Conservation (phyloP, 1,140 invertebrate species). For the Trichoplusia ni region DNA sequence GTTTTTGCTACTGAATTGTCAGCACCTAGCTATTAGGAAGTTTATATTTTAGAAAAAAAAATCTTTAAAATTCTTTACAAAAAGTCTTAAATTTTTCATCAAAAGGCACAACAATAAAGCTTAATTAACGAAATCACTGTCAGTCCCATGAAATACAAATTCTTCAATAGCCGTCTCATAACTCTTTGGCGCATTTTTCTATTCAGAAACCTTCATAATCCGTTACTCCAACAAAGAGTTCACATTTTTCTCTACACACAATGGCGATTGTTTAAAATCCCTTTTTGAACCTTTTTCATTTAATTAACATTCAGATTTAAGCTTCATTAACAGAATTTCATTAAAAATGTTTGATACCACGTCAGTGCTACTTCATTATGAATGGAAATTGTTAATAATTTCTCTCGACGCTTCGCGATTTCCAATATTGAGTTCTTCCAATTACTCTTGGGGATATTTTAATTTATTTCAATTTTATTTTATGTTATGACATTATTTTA, state of each 20-base stretch:
- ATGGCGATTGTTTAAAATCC: constrained; percentile 3
- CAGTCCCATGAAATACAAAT: not conserved
- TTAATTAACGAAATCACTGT: no score
- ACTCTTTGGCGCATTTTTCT: not conserved
- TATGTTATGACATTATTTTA: no score
- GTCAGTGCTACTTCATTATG: not conserved
- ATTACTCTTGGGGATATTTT: no score
- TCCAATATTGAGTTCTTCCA: no score
- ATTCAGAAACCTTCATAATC: constrained; percentile 5
- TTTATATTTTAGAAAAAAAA: no score
- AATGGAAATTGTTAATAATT: not conserved
- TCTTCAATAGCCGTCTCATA: not conserved
- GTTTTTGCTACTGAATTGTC: no score
- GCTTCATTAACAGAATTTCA: not conserved
- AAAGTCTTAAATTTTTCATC: no score
- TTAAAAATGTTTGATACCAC: not conserved
- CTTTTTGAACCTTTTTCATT: not conserved
- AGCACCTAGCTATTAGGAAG: no score
- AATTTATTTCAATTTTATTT: no score
- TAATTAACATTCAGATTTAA: not conserved
- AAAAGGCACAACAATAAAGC: no score
- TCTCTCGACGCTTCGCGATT: not conserved
- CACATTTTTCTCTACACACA: not conserved
- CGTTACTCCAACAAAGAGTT: not conserved
- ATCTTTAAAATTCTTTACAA: no score